Evolutionary conservation across 2,888 invertebrate genomes (phyloP), one percentile per base, ranked within the genome.

Genomic region (Drosophila limbata): DNA sequence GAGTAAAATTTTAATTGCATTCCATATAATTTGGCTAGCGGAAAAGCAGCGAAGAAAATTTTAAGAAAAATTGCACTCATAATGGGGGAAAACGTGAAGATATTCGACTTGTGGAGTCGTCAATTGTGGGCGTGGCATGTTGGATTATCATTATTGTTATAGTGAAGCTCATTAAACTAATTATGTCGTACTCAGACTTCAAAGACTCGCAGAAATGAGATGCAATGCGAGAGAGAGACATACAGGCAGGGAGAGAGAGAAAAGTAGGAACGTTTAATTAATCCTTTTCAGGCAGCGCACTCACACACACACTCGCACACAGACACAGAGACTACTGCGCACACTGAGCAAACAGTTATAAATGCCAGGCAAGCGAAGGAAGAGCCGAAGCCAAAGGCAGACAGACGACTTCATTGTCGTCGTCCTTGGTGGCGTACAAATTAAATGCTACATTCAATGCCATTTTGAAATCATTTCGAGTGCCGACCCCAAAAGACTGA

Each of bases 401-500:
- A 48, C 57, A 48, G 77, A 77, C 73, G 77, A 77, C 74, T 77
- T 77, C 73, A 77, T 77, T 77, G 77, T 73, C 69, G 60, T 63
- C 73, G 77, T 77, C 80, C 83, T 78, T 80, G 83, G 71, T 80
- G 74, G 77, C 75, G 69, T 75, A 81, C 85, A 85, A 85, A 85
- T 85, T 88, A 85, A 84, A 88, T 85, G 85, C 83, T 81, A 85
- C 88, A 85, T 84, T 85, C 88, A 82, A 82, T 87, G 88, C 88
- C 87, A 84, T 87, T 84, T 80, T 62, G 72, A 80, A 84, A 81
- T 82, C 78, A 84, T 87, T 79, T 76, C 79, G 80, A 84, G 82
- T 73, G 68, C 65, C 71, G 69, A 75, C 57, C 77, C 81, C 61
- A 51, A 72, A 45, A 15, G 42, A 31, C 4, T 2, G 28, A 35